Evolutionary conservation across 2,797 vertebrate genomes (phyloP).

Genomic region (Tiaroga cobitis): DNA sequence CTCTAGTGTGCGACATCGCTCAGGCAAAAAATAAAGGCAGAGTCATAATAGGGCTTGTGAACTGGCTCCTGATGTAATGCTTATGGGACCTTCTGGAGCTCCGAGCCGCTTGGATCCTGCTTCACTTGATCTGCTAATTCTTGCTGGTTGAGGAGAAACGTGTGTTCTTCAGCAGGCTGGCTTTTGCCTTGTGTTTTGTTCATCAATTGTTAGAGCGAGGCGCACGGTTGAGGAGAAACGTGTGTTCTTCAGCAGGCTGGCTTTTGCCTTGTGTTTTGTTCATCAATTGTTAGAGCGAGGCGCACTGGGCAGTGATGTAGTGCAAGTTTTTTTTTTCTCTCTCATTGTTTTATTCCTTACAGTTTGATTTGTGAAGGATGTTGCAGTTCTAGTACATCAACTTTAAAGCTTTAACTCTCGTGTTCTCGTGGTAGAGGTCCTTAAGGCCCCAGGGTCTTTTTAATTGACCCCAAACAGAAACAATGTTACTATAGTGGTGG

Average conservation of each 20-base stretch:
- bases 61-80: conserved; percentile 7
- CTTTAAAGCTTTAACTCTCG: background rate
- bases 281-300: conserved; percentile 29
- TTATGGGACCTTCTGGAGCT: conserved; percentile 1
- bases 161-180: conserved; percentile 30
- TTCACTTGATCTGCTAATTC: conserved; percentile 45
- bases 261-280: conserved; percentile 38
- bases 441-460: background rate
- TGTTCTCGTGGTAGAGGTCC: background rate
- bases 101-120: conserved; percentile 8
- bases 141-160: conserved; percentile 25
- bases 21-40: conserved; percentile 17
- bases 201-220: conserved; percentile 29
- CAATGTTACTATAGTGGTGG: background rate
- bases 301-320: background rate
- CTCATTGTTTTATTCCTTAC: background rate
- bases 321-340: background rate
- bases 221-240: conserved; percentile 17
- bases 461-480: conserved; percentile 18
- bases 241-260: conserved; percentile 30
- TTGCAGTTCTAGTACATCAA: background rate
- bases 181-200: conserved; percentile 38
- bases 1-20: background rate
- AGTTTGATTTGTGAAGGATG: conserved; percentile 18
- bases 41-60: conserved; percentile 22